phyloP scores from a whole-genome alignment of 2,113 vertebrate genomes.

The Marmota monax region DNA sequence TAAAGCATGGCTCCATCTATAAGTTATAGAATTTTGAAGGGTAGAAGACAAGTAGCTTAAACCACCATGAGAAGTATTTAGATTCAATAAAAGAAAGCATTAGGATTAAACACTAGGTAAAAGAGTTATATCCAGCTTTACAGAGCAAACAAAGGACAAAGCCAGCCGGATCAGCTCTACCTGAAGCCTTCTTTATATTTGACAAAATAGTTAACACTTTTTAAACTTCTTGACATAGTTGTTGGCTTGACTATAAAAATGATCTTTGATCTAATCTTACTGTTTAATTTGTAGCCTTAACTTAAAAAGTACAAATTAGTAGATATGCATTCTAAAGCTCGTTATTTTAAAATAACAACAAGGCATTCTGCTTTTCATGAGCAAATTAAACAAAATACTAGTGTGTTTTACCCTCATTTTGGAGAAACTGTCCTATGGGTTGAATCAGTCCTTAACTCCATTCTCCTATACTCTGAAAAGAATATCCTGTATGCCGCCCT shows the following conservation, averaged over 20 bases:
- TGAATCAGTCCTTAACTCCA: not conserved
- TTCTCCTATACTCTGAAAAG: not conserved
- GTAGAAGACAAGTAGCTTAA: not conserved
- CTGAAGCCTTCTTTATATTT: not conserved
- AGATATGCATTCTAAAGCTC: not conserved
- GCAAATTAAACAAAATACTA: not conserved
- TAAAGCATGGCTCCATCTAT: not conserved
- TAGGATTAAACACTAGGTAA: not conserved
- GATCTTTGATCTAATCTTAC: not conserved
- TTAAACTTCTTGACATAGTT: not conserved
- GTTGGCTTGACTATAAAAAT: not conserved
- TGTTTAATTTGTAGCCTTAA: not conserved
- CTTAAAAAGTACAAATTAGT: not conserved
- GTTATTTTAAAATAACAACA: slow-evolving; percentile 37
- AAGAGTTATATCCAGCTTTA: not conserved
- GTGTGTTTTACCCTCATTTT: not conserved
- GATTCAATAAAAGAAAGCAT: not conserved
- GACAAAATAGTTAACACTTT: not conserved
- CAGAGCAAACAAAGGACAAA: not conserved
- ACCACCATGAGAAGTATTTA: not conserved
- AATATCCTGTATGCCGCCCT: not conserved
- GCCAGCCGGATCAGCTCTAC: not conserved
- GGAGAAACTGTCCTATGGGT: not conserved
- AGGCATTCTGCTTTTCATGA: not conserved
- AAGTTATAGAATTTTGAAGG: not conserved